Evolutionary conservation across 2,888 invertebrate species (phyloP).

Genomic region (Callimorpha dominula): DNA sequence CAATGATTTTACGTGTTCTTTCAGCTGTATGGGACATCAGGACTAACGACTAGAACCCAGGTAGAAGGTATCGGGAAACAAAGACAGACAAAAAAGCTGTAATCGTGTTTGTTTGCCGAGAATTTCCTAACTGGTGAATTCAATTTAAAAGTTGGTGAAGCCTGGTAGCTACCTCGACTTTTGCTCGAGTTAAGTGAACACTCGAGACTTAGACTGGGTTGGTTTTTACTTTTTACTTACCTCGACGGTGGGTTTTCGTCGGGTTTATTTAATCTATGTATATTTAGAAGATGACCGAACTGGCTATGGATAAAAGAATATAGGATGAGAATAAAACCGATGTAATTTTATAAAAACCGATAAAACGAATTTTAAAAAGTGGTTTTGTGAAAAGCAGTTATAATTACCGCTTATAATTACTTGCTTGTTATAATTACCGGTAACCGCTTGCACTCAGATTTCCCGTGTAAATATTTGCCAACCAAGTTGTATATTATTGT

Average conservation of each 20-base stretch:
- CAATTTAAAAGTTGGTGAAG: conserved; percentile 59
- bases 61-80: background rate
- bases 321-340: no score
- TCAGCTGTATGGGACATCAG: background rate
- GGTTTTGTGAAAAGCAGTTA: no score
- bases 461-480: background rate
- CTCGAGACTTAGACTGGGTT: conserved; percentile 40
- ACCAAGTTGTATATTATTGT: background rate
- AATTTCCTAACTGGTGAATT: conserved; percentile 60
- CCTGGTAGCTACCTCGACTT: conserved; percentile 48
- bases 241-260: background rate
- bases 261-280: background rate
- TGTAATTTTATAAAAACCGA: background rate
- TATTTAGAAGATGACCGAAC: background rate
- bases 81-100: conserved; percentile 20
- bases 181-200: conserved; percentile 49
- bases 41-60: background rate
- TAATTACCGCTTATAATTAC: no score
- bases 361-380: no score
- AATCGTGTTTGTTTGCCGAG: conserved; percentile 50
- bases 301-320: background rate
- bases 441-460: background rate
- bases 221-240: conserved; percentile 27
- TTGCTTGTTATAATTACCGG: no score
- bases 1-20: background rate